Evolutionary conservation across 2,888 invertebrate species (phyloP).

Genomic region (Drosophila histrio): DNA sequence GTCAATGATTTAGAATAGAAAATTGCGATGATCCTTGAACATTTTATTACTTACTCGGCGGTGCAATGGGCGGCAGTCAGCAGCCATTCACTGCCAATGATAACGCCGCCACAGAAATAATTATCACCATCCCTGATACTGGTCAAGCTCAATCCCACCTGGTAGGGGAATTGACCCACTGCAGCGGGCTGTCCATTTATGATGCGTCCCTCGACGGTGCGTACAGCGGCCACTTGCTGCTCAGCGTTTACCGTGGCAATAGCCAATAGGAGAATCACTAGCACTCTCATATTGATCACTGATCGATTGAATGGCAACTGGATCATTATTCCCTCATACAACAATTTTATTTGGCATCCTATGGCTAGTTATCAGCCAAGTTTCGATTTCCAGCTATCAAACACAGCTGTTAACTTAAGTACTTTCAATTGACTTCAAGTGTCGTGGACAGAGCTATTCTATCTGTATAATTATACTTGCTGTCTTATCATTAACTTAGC

Average conservation of each 20-base stretch:
- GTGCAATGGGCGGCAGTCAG: slow-evolving; percentile 54
- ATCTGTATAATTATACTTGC: background rate
- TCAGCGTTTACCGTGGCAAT: background rate
- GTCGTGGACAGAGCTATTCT: background rate
- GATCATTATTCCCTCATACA: background rate
- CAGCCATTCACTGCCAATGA: slow-evolving; percentile 37
- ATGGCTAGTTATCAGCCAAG: background rate
- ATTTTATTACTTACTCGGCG: slow-evolving; percentile 20
- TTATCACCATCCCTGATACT: background rate
- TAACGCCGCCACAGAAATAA: slow-evolving; percentile 48
- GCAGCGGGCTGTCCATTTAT: slow-evolving; percentile 45
- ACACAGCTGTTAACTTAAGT: background rate
- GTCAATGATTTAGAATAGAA: background rate
- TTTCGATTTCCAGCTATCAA: background rate
- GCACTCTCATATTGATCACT: slow-evolving; percentile 8
- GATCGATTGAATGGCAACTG: background rate
- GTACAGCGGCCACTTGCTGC: background rate
- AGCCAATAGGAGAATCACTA: background rate
- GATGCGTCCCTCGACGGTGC: slow-evolving; percentile 38
- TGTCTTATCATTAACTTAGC: background rate
- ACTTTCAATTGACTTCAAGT: background rate
- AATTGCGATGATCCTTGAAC: background rate
- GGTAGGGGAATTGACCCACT: slow-evolving; percentile 50
- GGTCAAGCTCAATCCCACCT: slow-evolving; percentile 46
- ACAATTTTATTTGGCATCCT: background rate